phyloP scores from a whole-genome alignment of 2,797 vertebrate genomes.

The Melanotaenia pygmaea region DNA sequence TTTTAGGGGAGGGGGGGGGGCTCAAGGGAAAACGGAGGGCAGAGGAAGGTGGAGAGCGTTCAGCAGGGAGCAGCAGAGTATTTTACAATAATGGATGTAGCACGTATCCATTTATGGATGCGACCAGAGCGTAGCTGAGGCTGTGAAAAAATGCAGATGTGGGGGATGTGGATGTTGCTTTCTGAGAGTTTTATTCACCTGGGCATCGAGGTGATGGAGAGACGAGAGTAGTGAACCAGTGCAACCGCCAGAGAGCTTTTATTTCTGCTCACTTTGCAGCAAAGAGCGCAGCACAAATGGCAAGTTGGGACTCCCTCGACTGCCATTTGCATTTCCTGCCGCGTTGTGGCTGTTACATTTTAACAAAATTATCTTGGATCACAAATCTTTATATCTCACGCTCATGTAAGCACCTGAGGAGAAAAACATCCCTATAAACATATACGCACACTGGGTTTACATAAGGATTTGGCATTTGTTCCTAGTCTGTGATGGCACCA shows the following conservation, averaged over 20 bases:
- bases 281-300: conserved; percentile 51
- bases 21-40: conserved; percentile 24
- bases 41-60: conserved; percentile 61
- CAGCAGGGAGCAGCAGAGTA: conserved; percentile 68
- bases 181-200: conserved; percentile 62
- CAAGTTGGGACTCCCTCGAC: conserved; percentile 34
- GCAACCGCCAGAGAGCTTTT: conserved; percentile 63
- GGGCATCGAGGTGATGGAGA: conserved; percentile 29
- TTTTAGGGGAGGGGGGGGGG: conserved; percentile 1
- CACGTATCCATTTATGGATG: conserved; percentile 76
- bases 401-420: conserved; percentile 65
- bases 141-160: conserved; percentile 21
- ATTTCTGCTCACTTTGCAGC: conserved; percentile 73
- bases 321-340: conserved; percentile 38
- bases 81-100: conserved; percentile 78
- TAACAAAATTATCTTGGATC: conserved; percentile 52
- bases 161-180: conserved; percentile 28
- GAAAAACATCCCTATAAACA: conserved; percentile 28
- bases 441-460: conserved; percentile 49
- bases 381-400: conserved; percentile 56
- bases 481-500: conserved; percentile 47
- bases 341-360: conserved; percentile 49
- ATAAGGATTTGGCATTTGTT: conserved; percentile 64
- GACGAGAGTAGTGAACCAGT: background rate
- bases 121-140: conserved; percentile 32